Evolutionary conservation across 2,888 invertebrate species (phyloP).

Genomic region (Lysandra bellargus): DNA sequence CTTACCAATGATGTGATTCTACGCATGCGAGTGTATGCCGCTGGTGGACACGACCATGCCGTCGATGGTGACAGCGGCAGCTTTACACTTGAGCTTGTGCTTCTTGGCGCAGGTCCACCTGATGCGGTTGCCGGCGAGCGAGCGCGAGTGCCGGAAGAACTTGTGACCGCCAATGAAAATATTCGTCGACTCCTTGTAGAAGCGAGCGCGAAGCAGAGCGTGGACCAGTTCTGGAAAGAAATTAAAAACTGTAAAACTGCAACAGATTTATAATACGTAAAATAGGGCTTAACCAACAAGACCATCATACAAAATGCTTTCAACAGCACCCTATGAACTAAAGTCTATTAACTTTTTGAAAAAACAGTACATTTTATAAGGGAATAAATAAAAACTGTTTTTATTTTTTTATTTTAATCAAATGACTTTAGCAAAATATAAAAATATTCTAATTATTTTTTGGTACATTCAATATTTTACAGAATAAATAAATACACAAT

Average conservation of each 20-base stretch:
- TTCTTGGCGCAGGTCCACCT: slow-evolving; percentile 73
- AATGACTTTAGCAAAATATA: too few relatives aligned
- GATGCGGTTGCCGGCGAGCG: slow-evolving; percentile 65
- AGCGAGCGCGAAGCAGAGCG: slow-evolving; percentile 58
- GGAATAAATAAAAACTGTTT: too few relatives aligned
- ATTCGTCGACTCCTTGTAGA: slow-evolving; percentile 58
- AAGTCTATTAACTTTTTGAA: too few relatives aligned
- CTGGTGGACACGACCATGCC: slow-evolving; percentile 64
- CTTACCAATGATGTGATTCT: background rate
- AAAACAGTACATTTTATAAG: too few relatives aligned
- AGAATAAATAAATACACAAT: too few relatives aligned
- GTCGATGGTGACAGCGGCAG: slow-evolving; percentile 66
- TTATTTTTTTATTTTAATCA: too few relatives aligned
- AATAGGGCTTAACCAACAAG: background rate
- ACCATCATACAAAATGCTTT: too few relatives aligned
- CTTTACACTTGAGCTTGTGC: slow-evolving; percentile 69
- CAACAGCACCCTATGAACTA: too few relatives aligned
- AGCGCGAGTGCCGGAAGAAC: slow-evolving; percentile 69
- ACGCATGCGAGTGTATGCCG: slow-evolving; percentile 60
- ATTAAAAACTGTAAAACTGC: background rate
- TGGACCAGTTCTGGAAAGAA: slow-evolving; percentile 54
- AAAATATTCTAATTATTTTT: too few relatives aligned
- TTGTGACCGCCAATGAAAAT: slow-evolving; percentile 68
- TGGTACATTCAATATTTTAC: too few relatives aligned
- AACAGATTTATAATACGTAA: background rate